phyloP scores from a whole-genome alignment of 2,797 vertebrate species.

The Manis crassicaudata region DNA sequence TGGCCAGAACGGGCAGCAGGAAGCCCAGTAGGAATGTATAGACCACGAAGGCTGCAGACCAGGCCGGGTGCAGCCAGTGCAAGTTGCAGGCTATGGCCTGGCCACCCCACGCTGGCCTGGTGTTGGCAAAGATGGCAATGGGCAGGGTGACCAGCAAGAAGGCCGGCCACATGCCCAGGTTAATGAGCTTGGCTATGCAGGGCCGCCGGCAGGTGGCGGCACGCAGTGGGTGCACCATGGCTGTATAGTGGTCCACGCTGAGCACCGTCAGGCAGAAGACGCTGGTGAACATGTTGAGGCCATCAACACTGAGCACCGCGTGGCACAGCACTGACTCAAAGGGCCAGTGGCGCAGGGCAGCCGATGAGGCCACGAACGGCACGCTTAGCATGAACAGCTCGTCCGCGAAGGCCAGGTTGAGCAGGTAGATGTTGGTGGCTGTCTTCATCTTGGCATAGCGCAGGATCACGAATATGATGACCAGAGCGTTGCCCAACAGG shows the following conservation, averaged over 20 bases:
- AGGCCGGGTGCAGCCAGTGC: constrained; percentile 77
- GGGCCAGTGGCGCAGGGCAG: constrained; percentile 77
- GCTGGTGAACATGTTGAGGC: constrained; percentile 82
- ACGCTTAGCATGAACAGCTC: constrained; percentile 80
- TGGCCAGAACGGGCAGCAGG: constrained; percentile 71
- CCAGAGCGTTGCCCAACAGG: constrained; percentile 77
- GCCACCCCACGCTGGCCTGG: constrained; percentile 53
- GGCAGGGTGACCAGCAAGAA: constrained; percentile 78
- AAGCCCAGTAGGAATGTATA: constrained; percentile 79
- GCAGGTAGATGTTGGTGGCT: constrained; percentile 80
- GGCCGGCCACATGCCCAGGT: constrained; percentile 76
- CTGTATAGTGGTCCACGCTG: constrained; percentile 78
- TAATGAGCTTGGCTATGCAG: constrained; percentile 76
- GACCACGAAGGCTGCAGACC: constrained; percentile 75
- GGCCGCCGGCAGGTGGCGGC: constrained; percentile 74
- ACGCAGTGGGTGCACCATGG: constrained; percentile 77
- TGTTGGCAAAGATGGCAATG: constrained; percentile 76
- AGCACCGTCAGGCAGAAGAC: constrained; percentile 80
- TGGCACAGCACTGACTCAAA: constrained; percentile 78
- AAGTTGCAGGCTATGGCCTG: constrained; percentile 71
- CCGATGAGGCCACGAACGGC: constrained; percentile 75
- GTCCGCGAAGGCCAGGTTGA: constrained; percentile 73
- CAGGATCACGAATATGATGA: constrained; percentile 80
- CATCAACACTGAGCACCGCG: constrained; percentile 79
- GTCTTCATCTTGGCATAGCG: constrained; percentile 80